A percentile compares a stretch with the other conserved stretches of the same genome.
phyloP scores from a whole-genome alignment of 2,888 invertebrate species.

The Opisthograptis luteolata region DNA sequence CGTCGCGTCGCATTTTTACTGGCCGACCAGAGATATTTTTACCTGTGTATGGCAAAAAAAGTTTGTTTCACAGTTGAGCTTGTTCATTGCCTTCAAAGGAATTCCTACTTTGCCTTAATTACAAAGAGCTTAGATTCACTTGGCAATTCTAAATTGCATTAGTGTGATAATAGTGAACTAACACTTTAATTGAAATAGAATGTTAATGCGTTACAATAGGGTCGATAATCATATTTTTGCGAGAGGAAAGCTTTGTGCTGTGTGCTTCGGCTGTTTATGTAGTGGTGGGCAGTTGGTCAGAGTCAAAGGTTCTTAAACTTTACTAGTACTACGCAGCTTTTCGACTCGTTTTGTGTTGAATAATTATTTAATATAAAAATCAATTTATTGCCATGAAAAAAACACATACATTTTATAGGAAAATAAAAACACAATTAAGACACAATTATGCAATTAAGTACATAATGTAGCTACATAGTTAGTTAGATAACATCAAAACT shows the following conservation, averaged over 20 bases:
- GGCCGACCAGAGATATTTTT: slow-evolving; percentile 73
- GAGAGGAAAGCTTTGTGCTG: slow-evolving; percentile 55
- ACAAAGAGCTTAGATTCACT: slow-evolving; percentile 34
- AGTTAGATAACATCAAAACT: too few species aligned
- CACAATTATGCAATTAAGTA: too few species aligned
- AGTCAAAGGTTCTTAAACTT: slow-evolving; percentile 65
- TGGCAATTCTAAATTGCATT: slow-evolving; percentile 52
- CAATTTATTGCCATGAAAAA: too few species aligned
- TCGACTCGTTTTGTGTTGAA: too few species aligned
- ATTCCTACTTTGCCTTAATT: slow-evolving; percentile 13
- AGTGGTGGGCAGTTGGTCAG: slow-evolving; percentile 75
- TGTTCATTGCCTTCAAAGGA: slow-evolving; percentile 27
- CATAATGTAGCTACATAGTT: too few species aligned
- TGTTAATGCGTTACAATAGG: slow-evolving; percentile 14
- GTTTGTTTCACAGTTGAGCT: slow-evolving; percentile 55
- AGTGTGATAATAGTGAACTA: slow-evolving; percentile 55
- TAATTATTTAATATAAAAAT: too few species aligned
- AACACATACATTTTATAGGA: too few species aligned
- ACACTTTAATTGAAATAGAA: slow-evolving; percentile 33
- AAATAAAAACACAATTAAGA: too few species aligned
- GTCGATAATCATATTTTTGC: slow-evolving; percentile 32
- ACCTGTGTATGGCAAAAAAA: slow-evolving; percentile 78
- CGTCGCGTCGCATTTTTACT: slow-evolving; percentile 71
- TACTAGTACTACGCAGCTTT: slow-evolving; percentile 15
- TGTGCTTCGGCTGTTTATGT: slow-evolving; percentile 63